phyloP scores from a whole-genome alignment of 2,113 vertebrate species.

The Meriones unguiculatus region DNA sequence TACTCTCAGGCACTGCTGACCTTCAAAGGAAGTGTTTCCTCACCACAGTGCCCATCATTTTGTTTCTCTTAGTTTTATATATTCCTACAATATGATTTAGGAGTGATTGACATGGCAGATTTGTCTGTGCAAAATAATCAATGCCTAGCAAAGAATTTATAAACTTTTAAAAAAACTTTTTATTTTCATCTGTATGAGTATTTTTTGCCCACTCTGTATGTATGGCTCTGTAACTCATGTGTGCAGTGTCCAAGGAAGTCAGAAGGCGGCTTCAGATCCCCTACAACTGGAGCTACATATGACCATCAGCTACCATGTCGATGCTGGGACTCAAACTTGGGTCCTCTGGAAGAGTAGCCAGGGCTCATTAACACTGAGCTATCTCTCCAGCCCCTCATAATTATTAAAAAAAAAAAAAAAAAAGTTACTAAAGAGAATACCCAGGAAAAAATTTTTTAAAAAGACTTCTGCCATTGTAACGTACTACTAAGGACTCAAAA shows the following conservation, averaged over 20 bases:
- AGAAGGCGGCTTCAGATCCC: neutral
- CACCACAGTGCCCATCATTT: neutral
- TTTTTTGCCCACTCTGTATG: neutral
- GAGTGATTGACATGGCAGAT: neutral
- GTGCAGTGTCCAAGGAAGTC: neutral
- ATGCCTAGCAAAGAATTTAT: neutral
- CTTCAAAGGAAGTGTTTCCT: neutral
- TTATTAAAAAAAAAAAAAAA: neutral
- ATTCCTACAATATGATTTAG: conserved; percentile 16
- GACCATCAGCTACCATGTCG: neutral
- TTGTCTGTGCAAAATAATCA: neutral
- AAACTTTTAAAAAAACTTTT: neutral
- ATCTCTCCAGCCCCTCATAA: neutral
- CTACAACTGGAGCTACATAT: neutral
- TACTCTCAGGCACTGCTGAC: neutral
- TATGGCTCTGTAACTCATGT: neutral
- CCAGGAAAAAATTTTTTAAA: neutral
- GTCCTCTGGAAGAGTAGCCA: neutral
- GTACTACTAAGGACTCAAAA: neutral
- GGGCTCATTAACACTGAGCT: neutral
- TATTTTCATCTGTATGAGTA: neutral
- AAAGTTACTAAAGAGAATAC: neutral
- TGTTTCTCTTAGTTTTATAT: conserved; percentile 18
- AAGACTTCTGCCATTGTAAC: neutral
- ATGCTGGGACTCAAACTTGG: neutral